phyloP scores from a whole-genome alignment of 2,113 vertebrate species.

The Serinus canaria region DNA sequence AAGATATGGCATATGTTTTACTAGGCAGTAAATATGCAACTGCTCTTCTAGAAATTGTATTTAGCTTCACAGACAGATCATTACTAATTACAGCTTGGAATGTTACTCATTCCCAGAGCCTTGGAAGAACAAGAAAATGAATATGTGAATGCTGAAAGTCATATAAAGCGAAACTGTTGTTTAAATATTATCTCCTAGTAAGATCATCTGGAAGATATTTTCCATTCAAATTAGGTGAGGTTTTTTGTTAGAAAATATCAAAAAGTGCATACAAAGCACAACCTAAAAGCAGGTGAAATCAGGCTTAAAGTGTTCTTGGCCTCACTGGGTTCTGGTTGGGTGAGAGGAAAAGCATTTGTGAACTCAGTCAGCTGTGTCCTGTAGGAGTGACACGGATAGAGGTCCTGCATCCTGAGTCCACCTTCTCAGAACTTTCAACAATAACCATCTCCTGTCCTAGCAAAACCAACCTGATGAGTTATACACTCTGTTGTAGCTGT shows the following conservation, averaged over 20 bases:
- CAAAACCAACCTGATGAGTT: not conserved
- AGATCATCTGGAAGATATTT: not conserved
- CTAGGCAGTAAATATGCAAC: not conserved
- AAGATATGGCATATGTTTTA: not conserved
- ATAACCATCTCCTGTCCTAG: not conserved
- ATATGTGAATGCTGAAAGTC: not conserved
- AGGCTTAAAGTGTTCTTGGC: not conserved
- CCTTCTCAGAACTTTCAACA: not conserved
- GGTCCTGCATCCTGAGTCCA: accelerated
- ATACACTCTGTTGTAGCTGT: not conserved
- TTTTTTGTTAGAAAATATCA: not conserved
- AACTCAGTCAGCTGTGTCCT: not conserved
- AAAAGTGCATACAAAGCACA: accelerated
- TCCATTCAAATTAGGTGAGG: not conserved
- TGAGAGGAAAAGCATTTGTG: not conserved
- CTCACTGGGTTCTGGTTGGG: not conserved
- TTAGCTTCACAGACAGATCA: not conserved
- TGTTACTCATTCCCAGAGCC: not conserved
- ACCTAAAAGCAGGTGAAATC: not conserved
- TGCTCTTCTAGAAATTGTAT: not conserved
- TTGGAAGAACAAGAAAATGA: not conserved
- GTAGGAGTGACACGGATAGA: not conserved
- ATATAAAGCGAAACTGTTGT: not conserved
- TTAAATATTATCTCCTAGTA: not conserved
- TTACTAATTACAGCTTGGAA: not conserved